phyloP scores from a whole-genome alignment of 2,888 invertebrate species.

The Falcaria lacertinaria region DNA sequence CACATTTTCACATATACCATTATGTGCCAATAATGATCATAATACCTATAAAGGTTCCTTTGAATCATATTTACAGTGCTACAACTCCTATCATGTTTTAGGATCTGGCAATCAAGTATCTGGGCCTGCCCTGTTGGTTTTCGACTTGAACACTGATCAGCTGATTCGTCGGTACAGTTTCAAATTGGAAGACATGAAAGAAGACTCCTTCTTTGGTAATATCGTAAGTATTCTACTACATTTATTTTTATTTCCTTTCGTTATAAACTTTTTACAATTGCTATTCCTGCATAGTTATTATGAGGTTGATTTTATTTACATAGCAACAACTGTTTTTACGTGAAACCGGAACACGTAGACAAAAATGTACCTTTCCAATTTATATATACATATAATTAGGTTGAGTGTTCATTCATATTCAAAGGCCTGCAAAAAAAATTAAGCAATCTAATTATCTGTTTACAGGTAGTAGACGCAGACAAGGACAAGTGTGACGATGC shows the following conservation, averaged over 20 bases:
- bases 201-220: conserved; percentile 90
- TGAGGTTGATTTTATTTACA: background rate
- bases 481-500: conserved; percentile 86
- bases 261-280: background rate
- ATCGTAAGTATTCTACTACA: conserved; percentile 76
- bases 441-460: background rate
- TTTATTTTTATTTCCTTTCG: too few relatives aligned
- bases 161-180: conserved; percentile 84
- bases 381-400: background rate
- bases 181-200: conserved; percentile 83
- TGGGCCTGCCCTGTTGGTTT: conserved; percentile 83
- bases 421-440: too few relatives aligned
- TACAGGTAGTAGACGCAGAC: conserved; percentile 84
- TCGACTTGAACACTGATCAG: conserved; percentile 87
- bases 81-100: conserved; percentile 30
- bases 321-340: background rate
- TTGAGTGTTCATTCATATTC: too few relatives aligned
- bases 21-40: too few relatives aligned
- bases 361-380: background rate
- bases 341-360: background rate
- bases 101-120: conserved; percentile 77
- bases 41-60: too few relatives aligned
- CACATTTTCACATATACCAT: too few relatives aligned
- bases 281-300: too few relatives aligned
- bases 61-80: background rate